phyloP scores from a whole-genome alignment of 2,888 invertebrate species.

The Drosophila mimetica region DNA sequence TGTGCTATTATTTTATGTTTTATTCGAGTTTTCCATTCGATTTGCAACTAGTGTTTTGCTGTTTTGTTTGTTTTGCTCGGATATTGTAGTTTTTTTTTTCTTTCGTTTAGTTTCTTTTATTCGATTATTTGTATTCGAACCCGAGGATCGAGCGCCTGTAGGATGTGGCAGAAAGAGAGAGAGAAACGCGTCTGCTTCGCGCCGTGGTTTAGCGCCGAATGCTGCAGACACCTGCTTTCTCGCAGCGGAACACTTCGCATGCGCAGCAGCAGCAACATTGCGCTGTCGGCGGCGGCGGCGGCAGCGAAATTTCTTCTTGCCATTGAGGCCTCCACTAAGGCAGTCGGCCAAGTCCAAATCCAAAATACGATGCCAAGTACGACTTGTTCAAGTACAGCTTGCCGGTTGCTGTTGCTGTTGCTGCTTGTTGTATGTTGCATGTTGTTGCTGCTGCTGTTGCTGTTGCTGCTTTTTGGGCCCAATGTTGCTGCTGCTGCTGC shows the following conservation, averaged over 20 bases:
- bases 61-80: constrained; percentile 24
- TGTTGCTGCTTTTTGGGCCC: constrained; percentile 21
- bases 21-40: constrained; percentile 11
- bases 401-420: constrained; percentile 34
- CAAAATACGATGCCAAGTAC: constrained; percentile 38
- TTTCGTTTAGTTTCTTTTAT: too few species aligned
- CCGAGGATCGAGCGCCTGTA: constrained; percentile 36
- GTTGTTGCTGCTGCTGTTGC: constrained; percentile 24
- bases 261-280: constrained; percentile 72
- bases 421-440: constrained; percentile 36
- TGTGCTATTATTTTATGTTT: constrained; percentile 4
- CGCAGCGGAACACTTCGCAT: constrained; percentile 85
- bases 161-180: constrained; percentile 39
- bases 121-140: not conserved
- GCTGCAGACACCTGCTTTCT: constrained; percentile 85
- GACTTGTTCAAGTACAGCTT: constrained; percentile 39
- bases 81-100: constrained; percentile 1
- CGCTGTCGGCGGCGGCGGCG: constrained; percentile 33
- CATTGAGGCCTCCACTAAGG: constrained; percentile 66
- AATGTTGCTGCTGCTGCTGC: not conserved
- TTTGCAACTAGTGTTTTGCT: constrained; percentile 4
- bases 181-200: constrained; percentile 84
- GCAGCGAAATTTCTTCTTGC: constrained; percentile 76
- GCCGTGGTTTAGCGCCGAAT: constrained; percentile 85
- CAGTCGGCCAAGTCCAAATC: constrained; percentile 49